A percentile compares a stretch with the other conserved stretches of the same genome.
Conservation (phyloP, 2,888 invertebrate genomes). For the Cremastinae sp. region DNA sequence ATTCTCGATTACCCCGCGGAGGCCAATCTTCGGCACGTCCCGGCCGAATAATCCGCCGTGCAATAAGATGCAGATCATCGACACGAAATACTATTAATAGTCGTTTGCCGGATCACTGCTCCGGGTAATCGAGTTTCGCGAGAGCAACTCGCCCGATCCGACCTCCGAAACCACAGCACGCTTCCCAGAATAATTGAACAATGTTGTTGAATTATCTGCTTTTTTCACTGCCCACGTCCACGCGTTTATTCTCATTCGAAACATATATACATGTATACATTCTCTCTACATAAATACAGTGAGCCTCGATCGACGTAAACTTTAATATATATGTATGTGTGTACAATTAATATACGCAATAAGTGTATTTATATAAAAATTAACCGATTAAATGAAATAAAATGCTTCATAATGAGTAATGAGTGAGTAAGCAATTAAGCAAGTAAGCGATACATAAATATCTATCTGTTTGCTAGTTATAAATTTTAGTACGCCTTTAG, state of each 20-base stretch:
- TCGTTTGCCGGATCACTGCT: slow-evolving; percentile 79
- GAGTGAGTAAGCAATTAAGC: too few relatives aligned
- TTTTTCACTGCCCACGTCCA: slow-evolving; percentile 60
- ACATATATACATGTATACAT: not conserved
- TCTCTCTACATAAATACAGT: not conserved
- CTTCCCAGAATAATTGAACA: slow-evolving; percentile 61
- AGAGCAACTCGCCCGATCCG: slow-evolving; percentile 68
- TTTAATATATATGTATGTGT: too few relatives aligned
- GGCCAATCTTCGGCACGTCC: slow-evolving; percentile 28
- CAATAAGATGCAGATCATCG: slow-evolving; percentile 77
- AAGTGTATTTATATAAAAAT: too few relatives aligned
- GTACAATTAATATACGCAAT: too few relatives aligned
- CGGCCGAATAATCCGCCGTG: slow-evolving; percentile 38
- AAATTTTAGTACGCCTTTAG: too few relatives aligned
- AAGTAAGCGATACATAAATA: too few relatives aligned
- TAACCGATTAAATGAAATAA: too few relatives aligned
- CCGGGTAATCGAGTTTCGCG: slow-evolving; percentile 74
- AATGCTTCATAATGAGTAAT: too few relatives aligned
- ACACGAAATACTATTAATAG: slow-evolving; percentile 79
- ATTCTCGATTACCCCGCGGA: slow-evolving; percentile 54
- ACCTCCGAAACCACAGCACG: slow-evolving; percentile 75
- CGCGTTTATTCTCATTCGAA: slow-evolving; percentile 58
- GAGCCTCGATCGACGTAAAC: too few relatives aligned
- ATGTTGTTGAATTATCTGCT: slow-evolving; percentile 57
- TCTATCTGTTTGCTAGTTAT: too few relatives aligned